Conservation (phyloP, 1,140 invertebrate genomes). For the Sinella curviseta region DNA sequence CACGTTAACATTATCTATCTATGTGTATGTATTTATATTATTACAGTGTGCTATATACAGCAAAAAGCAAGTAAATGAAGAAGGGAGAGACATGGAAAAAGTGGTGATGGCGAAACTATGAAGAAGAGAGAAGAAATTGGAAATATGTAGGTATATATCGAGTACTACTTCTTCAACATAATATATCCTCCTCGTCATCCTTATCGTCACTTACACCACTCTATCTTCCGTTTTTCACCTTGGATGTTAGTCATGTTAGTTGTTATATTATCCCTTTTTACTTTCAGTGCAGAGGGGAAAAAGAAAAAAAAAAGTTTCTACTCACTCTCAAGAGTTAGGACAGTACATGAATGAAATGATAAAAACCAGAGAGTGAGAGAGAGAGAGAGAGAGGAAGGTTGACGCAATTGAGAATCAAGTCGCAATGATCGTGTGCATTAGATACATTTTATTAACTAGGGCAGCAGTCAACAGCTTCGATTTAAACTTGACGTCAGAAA, state of each 20-base stretch:
- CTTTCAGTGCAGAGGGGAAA: too few relatives aligned
- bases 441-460: too few relatives aligned
- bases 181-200: background rate
- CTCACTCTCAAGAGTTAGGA: too few relatives aligned
- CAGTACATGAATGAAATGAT: background rate
- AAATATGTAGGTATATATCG: background rate
- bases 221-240: background rate
- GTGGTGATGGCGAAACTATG: background rate
- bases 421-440: too few relatives aligned
- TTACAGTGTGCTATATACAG: background rate
- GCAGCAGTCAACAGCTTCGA: too few relatives aligned
- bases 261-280: too few relatives aligned
- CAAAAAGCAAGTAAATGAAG: background rate
- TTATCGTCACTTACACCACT: background rate
- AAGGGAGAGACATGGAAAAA: background rate
- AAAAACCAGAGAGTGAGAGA: too few relatives aligned
- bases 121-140: background rate
- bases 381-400: background rate
- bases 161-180: background rate
- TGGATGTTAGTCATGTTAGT: background rate
- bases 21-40: background rate
- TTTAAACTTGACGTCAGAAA: too few relatives aligned
- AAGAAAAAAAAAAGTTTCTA: too few relatives aligned
- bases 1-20: background rate
- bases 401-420: background rate